Base-by-base conservation (phyloP, 2,797 vertebrate species). In the Alcedo quadribrachys region DNA sequence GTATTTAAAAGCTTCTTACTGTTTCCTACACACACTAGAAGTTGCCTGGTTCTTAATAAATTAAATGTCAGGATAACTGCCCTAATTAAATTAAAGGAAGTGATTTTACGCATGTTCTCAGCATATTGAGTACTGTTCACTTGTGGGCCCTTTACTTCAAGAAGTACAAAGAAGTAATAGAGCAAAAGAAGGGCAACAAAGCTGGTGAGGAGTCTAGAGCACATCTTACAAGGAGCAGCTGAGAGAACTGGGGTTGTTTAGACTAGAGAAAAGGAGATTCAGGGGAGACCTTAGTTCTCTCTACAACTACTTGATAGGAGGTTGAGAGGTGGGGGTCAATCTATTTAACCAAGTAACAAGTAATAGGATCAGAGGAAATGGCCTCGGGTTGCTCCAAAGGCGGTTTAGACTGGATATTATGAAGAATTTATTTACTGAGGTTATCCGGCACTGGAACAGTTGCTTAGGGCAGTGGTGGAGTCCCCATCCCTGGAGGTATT, bases 1-100 rank as follows among this genome's bases (percentile, higher is more conserved):
- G 30, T 65, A 70, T 90, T 90, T 82, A 82, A 92, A 82, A 82
- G 82, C 53, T 73, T 88, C 18, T 32, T 75, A 58, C 18, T 85
- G 33, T 75, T 89, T 9, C 53, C 2, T 30, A 46, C 5, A 57
- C 27, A 69, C 5, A 57, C 27, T 58, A 71, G 75, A 95, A 94
- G 54, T 32, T 71, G 12, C 14, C 28, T 67, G 9, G 46, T 95
- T 90, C 62, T 35, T 82, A 90, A 58, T 65, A 93, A n/a, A 89
- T 82, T 42, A 65, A 62, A 33, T 87, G 42, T 53, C 65, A 91
- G 24, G 48, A 88, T 75, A 89, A 80, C 45, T 85, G n/a, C 35
- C 8, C 21, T 71, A 82, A 87, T 70, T 67, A 81, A 79, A 69
- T 65, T 17, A 53, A 53, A 28, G 27, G 27, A 30, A 53, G 27